Evolutionary conservation across 2,888 invertebrate species (phyloP).

Genomic region (Tipula confusa): DNA sequence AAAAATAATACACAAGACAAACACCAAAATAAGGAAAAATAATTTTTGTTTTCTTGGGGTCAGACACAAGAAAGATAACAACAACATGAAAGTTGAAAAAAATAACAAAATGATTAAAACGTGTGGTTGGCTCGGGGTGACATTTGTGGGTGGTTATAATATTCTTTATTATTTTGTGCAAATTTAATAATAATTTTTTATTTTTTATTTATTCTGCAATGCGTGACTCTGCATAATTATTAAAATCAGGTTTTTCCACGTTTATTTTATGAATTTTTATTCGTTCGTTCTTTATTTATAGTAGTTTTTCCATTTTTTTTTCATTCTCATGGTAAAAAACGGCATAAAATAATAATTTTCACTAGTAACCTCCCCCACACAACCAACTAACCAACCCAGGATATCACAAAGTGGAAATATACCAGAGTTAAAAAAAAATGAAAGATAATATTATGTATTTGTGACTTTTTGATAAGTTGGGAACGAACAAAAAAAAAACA

Average conservation of each 20-base stretch:
- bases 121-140: background rate
- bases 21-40: background rate
- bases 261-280: background rate
- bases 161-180: slow-evolving; percentile 20
- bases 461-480: slow-evolving; percentile 20
- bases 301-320: slow-evolving; percentile 1
- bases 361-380: background rate
- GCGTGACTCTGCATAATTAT: slow-evolving; percentile 25
- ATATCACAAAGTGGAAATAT: background rate
- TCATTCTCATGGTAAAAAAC: background rate
- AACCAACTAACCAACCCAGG: background rate
- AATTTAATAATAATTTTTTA: background rate
- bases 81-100: background rate
- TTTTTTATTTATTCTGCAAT: slow-evolving; percentile 3
- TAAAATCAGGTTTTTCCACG: slow-evolving; percentile 25
- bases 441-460: slow-evolving; percentile 20
- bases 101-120: slow-evolving; percentile 12
- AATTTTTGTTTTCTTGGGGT: background rate
- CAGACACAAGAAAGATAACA: background rate
- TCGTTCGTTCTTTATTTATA: background rate
- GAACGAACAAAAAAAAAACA: background rate
- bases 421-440: background rate
- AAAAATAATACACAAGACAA: background rate
- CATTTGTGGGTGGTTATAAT: background rate
- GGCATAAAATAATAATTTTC: background rate